A percentile compares a stretch with the other conserved stretches of the same genome.
Conservation (phyloP, 2,888 invertebrate genomes). For the Synergus laeviventris region DNA sequence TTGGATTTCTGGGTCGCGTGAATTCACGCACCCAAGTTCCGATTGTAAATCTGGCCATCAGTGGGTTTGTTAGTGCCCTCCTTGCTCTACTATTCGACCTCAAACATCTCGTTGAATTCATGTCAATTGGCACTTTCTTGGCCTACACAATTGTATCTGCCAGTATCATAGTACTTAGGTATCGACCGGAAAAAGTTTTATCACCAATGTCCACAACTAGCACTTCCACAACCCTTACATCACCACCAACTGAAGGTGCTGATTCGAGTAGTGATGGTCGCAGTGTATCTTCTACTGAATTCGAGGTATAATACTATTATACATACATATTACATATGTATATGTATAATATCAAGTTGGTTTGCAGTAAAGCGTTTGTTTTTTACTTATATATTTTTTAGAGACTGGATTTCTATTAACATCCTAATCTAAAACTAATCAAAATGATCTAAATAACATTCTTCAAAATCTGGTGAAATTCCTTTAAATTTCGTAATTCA, state of each 20-base stretch:
- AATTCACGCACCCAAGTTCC: slow-evolving; percentile 89
- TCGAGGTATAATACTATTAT: slow-evolving; percentile 58
- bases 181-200: slow-evolving; percentile 78
- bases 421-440: too few species aligned
- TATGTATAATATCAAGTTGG: too few species aligned
- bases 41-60: slow-evolving; percentile 84
- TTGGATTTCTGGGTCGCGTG: slow-evolving; percentile 87
- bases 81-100: slow-evolving; percentile 92
- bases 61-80: slow-evolving; percentile 85
- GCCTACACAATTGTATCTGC: slow-evolving; percentile 96
- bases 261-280: slow-evolving; percentile 68
- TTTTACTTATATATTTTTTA: too few species aligned
- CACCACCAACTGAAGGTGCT: slow-evolving; percentile 67
- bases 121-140: slow-evolving; percentile 93
- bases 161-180: slow-evolving; percentile 90
- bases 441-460: too few species aligned
- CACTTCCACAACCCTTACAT: slow-evolving; percentile 62
- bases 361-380: too few species aligned
- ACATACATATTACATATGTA: too few species aligned
- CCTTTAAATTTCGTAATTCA: too few species aligned
- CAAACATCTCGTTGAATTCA: slow-evolving; percentile 93
- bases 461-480: too few species aligned
- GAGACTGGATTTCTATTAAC: too few species aligned
- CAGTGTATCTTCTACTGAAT: slow-evolving; percentile 65
- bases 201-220: slow-evolving; percentile 48